These are phyloP conservation scores for Emydocephalus ijimae DNA, from an alignment of 2,113 vertebrate genomes.

Conservation along the genomic window DNA sequence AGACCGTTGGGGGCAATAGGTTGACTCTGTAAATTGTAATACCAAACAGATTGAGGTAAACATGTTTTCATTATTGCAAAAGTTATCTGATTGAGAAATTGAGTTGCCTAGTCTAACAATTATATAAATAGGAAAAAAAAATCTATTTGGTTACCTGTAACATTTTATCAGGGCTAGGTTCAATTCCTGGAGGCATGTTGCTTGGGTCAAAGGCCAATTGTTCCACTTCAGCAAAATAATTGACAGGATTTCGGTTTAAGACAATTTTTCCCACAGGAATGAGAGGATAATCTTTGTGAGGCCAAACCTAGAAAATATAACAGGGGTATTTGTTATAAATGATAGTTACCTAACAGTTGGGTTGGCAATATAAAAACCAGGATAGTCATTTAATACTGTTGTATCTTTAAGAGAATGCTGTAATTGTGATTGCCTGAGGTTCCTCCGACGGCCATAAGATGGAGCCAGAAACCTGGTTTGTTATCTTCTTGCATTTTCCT, in stretches of 20 bases:
- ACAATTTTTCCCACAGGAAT: conserved; percentile 92
- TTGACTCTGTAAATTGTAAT: background rate
- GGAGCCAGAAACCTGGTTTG: too few relatives aligned
- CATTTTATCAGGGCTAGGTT: conserved; percentile 97
- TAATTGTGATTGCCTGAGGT: too few relatives aligned
- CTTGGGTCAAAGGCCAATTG: conserved; percentile 93
- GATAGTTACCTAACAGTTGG: too few relatives aligned
- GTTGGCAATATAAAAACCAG: too few relatives aligned
- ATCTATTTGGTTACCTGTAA: conserved; percentile 79
- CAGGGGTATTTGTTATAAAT: background rate
- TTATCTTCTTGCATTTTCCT: too few relatives aligned
- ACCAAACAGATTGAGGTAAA: background rate
- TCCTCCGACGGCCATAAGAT: too few relatives aligned
- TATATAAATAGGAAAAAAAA: background rate
- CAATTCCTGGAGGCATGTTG: conserved; percentile 95
- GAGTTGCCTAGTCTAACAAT: background rate
- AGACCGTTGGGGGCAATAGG: background rate
- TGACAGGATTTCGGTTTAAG: conserved; percentile 89
- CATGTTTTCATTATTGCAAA: background rate
- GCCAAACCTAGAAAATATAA: conserved; percentile 79
- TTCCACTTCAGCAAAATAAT: conserved; percentile 96
- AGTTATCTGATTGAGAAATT: background rate
- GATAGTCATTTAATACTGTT: too few relatives aligned
- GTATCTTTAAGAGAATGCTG: too few relatives aligned
- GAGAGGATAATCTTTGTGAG: conserved; percentile 87